Evolutionary conservation across 92 coral and sea anemone genomes (phyloP).

Genomic region (Metridium senile): DNA sequence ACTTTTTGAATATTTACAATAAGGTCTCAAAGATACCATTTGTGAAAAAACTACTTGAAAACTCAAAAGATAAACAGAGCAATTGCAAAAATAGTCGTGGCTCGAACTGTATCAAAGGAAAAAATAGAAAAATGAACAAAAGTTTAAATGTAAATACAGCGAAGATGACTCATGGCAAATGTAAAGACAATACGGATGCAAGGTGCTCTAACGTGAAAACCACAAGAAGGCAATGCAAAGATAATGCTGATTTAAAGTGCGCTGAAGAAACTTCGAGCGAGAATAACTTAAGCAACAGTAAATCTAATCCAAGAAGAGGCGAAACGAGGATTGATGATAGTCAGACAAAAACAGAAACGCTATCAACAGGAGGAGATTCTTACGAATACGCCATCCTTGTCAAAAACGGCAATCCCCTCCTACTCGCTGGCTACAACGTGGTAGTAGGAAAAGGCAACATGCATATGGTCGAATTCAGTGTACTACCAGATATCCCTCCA

Average conservation of each 20-base stretch:
- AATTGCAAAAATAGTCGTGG: too few species aligned
- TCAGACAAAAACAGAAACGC: background rate
- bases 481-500: slow-evolving; percentile 8
- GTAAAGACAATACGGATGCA: too few species aligned
- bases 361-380: background rate
- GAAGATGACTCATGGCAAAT: too few species aligned
- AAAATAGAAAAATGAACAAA: too few species aligned
- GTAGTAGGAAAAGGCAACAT: background rate
- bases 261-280: too few species aligned
- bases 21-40: background rate
- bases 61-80: too few species aligned
- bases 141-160: too few species aligned
- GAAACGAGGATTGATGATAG: background rate
- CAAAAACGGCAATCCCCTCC: background rate
- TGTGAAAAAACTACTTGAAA: background rate
- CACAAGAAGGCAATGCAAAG: too few species aligned
- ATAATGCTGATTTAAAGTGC: background rate
- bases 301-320: background rate
- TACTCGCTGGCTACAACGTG: slow-evolving; percentile 3
- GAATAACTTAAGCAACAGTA: too few species aligned
- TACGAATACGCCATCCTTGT: slow-evolving; percentile 34
- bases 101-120: too few species aligned
- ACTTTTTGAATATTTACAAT: background rate
- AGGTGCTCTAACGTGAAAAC: too few species aligned
- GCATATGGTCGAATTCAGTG: slow-evolving; percentile 20